Percentiles rank a stretch among this genome's conserved stretches.
Conservation (phyloP, 2,888 invertebrate genomes). For the Ariolimax columbianus region DNA sequence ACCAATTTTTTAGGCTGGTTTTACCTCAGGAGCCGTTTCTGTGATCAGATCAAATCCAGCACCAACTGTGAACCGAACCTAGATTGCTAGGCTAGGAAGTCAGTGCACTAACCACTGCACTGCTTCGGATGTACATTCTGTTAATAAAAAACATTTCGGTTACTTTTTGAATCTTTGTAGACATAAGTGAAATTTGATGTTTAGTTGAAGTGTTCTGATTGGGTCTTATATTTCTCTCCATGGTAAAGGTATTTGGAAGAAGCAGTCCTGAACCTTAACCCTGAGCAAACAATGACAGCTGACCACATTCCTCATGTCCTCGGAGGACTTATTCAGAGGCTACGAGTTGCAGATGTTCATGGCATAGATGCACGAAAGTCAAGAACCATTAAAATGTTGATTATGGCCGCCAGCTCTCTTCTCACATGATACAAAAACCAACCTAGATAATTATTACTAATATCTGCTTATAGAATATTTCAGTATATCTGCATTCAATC, state of each 20-base stretch:
- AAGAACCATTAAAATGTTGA: constrained; percentile 84
- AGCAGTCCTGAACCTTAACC: constrained; percentile 90
- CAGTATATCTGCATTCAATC: too few relatives aligned
- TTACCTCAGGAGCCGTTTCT: too few relatives aligned
- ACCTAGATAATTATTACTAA: not conserved
- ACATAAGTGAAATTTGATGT: too few relatives aligned
- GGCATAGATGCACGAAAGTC: constrained; percentile 82
- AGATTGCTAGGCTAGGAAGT: too few relatives aligned
- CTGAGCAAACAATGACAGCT: constrained; percentile 86
- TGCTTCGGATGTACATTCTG: too few relatives aligned
- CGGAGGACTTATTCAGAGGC: constrained; percentile 86
- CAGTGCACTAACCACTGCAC: too few relatives aligned
- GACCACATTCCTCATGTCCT: constrained; percentile 91
- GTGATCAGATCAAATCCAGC: too few relatives aligned
- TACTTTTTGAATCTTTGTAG: too few relatives aligned
- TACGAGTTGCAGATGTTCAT: constrained; percentile 79
- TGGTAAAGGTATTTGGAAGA: constrained; percentile 89
- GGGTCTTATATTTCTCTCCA: not conserved
- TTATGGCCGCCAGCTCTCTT: constrained; percentile 82
- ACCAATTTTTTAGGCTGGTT: too few relatives aligned
- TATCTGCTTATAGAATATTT: not conserved
- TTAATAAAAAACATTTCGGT: too few relatives aligned
- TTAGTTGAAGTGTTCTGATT: too few relatives aligned
- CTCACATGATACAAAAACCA: constrained; percentile 51
- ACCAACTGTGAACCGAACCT: too few relatives aligned